Base-by-base conservation (phyloP, 1,140 invertebrate genomes). In the Halotydeus destructor region DNA sequence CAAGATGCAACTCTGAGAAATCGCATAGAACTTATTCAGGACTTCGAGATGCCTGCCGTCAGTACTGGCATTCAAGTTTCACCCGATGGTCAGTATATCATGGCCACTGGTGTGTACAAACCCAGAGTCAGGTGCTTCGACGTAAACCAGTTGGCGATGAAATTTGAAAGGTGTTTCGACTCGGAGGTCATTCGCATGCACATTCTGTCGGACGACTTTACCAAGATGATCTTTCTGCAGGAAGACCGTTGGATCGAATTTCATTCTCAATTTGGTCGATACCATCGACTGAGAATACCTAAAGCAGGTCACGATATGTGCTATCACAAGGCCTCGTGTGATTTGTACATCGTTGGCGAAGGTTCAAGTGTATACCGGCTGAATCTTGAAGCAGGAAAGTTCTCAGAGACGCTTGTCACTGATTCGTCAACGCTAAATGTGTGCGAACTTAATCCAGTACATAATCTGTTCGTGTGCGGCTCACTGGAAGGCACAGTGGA, bases 161-260 rank as follows among this genome's bases (percentile, higher is more conserved):
- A 99, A 65, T 99, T 98, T 69, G 91, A 98, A 62, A 69, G 93
- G 52, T 94, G 93, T 58, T 76, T 98, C 53, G 94, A 99, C 66
- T 78, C 85, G 2, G 89, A 98, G 69, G 82, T 84, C 25, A 69
- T 85, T 18, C 72, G 74, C 34, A 85, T 88, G 67, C 73, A 83
- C 62, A 66, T 78, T 49, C 64, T 91, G 22, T 81, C 80, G 51
- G 79, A 88, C 55, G 84, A 89, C 60, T 91, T 85, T 55, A 74
- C 72, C 51, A 83, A 86, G 64, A 35, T 70, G 18, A 59, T 69
- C 16, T 64, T 75, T 49, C 55, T 75, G 5, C 65, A 74, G 54
- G 60, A 62, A 54, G 69, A 76, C 43, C 55, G 91, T 39, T 84
- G 78, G 61, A 67, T 99, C 36, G 93, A 99, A 65, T 79, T 99